These are phyloP conservation scores for Hydriomena furcata DNA, from an alignment of 2,888 invertebrate species.

Conservation along the genomic window DNA sequence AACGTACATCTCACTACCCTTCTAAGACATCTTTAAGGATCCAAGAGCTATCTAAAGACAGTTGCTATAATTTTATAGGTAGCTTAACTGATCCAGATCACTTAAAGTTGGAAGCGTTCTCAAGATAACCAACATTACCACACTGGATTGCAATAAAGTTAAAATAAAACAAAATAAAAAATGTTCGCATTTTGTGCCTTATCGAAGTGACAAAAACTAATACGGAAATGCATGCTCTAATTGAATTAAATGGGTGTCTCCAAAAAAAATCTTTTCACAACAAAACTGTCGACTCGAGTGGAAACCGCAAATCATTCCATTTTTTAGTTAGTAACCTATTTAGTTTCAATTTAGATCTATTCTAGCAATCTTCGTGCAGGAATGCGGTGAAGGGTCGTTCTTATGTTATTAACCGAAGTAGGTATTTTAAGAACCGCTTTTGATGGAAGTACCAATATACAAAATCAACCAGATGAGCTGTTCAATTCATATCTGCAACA, in stretches of 20 bases:
- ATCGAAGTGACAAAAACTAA: constrained; percentile 15
- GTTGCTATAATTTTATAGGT: too few species aligned
- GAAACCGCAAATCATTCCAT: constrained; percentile 46
- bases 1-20: too few species aligned
- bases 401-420: background rate
- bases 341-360: constrained; percentile 33
- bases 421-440: constrained; percentile 6
- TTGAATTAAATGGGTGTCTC: constrained; percentile 41
- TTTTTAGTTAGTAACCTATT: constrained; percentile 29
- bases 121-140: background rate
- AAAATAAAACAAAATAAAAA: too few species aligned
- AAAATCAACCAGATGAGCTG: too few species aligned
- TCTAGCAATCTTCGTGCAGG: constrained; percentile 49
- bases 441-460: too few species aligned
- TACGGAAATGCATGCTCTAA: constrained; percentile 39
- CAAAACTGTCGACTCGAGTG: constrained; percentile 28
- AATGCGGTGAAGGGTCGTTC: constrained; percentile 41
- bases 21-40: too few species aligned
- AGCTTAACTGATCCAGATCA: too few species aligned
- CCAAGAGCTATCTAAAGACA: too few species aligned
- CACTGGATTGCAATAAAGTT: too few species aligned
- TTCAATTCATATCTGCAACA: too few species aligned
- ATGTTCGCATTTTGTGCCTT: background rate
- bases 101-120: too few species aligned
- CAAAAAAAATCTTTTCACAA: constrained; percentile 35